A percentile compares a stretch with the other conserved stretches of the same genome.
Conservation (phyloP, 2,797 vertebrate species). For the Sphenopsis melanotis region DNA sequence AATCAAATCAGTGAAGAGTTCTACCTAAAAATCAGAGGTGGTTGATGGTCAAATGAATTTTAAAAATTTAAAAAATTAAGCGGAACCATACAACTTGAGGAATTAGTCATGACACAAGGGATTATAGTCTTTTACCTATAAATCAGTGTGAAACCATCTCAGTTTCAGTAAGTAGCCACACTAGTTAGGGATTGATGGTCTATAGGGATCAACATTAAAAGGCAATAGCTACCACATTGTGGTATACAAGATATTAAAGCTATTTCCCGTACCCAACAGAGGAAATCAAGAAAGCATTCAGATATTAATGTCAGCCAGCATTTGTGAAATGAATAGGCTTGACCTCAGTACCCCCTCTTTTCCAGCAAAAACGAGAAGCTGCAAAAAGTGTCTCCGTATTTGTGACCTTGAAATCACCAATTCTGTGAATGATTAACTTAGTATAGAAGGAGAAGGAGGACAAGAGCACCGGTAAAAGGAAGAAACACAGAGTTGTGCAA, state of each 20-base stretch:
- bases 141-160: constrained; percentile 24
- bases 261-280: constrained; percentile 19
- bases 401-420: neutral
- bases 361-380: neutral
- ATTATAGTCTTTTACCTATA: neutral
- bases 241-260: constrained; percentile 40
- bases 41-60: neutral
- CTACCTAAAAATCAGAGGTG: neutral
- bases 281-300: constrained; percentile 26
- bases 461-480: neutral
- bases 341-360: neutral
- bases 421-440: neutral
- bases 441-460: neutral
- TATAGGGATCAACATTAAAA: constrained; percentile 37
- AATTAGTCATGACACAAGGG: neutral
- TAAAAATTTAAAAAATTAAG: neutral
- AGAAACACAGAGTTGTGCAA: neutral
- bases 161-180: constrained; percentile 14
- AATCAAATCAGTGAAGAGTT: neutral
- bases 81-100: neutral
- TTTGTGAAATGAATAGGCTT: constrained; percentile 47
- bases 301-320: neutral
- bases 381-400: neutral
- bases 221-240: constrained; percentile 31
- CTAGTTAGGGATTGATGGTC: constrained; percentile 41